phyloP scores from a whole-genome alignment of 1,140 invertebrate genomes.

The Nymphalis io region DNA sequence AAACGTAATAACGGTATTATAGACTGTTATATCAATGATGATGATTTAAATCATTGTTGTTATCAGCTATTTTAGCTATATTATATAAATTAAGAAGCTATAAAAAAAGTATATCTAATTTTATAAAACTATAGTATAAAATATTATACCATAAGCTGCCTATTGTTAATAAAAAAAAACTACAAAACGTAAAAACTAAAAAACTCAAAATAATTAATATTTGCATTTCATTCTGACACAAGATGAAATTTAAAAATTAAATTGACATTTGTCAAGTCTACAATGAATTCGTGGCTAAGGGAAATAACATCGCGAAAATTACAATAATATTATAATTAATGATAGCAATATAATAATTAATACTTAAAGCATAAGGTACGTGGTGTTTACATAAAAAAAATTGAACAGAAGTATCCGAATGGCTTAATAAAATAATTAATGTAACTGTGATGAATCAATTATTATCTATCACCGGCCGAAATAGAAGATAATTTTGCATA shows the following conservation, averaged over 20 bases:
- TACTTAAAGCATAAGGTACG: conserved; percentile 5
- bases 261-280: conserved; percentile 46
- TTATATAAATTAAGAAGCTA: too few species aligned
- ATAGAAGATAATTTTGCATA: too few species aligned
- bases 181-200: not conserved
- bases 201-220: too few species aligned
- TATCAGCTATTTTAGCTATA: too few species aligned
- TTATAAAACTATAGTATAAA: too few species aligned
- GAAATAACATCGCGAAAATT: conserved; percentile 29
- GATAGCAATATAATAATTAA: not conserved
- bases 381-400: not conserved
- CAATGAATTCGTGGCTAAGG: conserved; percentile 62
- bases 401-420: not conserved
- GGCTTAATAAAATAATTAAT: not conserved
- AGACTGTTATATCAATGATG: too few species aligned
- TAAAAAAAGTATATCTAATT: not conserved
- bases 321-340: conserved; percentile 20
- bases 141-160: too few species aligned
- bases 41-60: too few species aligned
- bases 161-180: not conserved
- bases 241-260: conserved; percentile 12
- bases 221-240: too few species aligned
- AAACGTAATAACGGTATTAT: too few species aligned
- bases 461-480: too few species aligned
- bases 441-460: not conserved